A percentile compares a stretch with the other conserved stretches of the same genome.
These are phyloP conservation scores for Papilio demoleus DNA, from an alignment of 2,888 invertebrate species.

Conservation along the genomic window DNA sequence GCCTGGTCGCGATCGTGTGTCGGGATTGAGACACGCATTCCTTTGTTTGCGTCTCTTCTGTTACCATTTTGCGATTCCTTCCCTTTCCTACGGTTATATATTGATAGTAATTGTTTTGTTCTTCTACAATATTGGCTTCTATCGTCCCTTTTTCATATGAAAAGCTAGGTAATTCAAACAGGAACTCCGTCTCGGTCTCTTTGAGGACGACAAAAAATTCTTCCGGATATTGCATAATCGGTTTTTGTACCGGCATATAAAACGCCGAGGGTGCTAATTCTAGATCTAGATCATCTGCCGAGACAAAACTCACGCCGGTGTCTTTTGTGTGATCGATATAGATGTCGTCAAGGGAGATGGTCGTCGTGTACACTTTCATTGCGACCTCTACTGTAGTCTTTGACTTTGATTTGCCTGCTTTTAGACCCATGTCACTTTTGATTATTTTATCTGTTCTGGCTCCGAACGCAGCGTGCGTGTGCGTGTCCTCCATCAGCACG, in stretches of 20 bases:
- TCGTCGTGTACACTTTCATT: constrained; percentile 74
- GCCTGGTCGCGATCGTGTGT: constrained; percentile 83
- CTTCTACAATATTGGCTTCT: constrained; percentile 83
- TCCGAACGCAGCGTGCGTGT: constrained; percentile 70
- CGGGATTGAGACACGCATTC: constrained; percentile 85
- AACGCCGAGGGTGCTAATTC: constrained; percentile 73
- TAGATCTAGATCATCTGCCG: constrained; percentile 56
- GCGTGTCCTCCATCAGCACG: constrained; percentile 64
- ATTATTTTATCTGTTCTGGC: constrained; percentile 50
- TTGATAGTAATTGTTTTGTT: constrained; percentile 86
- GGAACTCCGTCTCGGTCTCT: constrained; percentile 86
- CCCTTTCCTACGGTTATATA: constrained; percentile 87
- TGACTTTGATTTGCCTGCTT: constrained; percentile 52
- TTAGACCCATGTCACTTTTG: constrained; percentile 58
- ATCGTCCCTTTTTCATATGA: constrained; percentile 84
- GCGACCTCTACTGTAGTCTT: constrained; percentile 55
- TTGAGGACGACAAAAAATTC: constrained; percentile 85
- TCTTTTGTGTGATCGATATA: constrained; percentile 77
- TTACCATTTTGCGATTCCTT: constrained; percentile 85
- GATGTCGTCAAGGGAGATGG: constrained; percentile 80
- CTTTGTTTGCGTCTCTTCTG: constrained; percentile 88
- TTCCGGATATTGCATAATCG: constrained; percentile 74
- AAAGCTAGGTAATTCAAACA: constrained; percentile 86
- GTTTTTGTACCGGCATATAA: constrained; percentile 64
- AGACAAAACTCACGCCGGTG: constrained; percentile 66